Conservation (phyloP, 2,888 invertebrate species). For the Aricia artaxerxes region DNA sequence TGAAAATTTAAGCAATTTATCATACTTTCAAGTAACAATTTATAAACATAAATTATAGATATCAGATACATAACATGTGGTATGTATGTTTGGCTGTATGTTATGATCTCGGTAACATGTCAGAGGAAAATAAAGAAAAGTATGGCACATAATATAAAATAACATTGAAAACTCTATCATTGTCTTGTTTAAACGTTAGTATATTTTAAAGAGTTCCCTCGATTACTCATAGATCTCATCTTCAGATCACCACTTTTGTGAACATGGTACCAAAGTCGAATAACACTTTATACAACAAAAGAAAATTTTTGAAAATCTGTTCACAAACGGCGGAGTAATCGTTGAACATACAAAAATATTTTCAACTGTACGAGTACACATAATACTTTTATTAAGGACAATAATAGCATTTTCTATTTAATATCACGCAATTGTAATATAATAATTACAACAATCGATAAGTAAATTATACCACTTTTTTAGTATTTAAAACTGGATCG, state of each 20-base stretch:
- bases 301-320: too few species aligned
- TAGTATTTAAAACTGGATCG: too few species aligned
- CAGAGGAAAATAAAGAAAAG: conserved; percentile 10
- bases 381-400: too few species aligned
- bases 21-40: neutral
- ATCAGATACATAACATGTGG: conserved; percentile 5
- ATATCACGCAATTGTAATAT: too few species aligned
- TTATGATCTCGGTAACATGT: conserved; percentile 10
- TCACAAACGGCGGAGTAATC: too few species aligned
- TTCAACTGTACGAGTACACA: too few species aligned
- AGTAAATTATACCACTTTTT: too few species aligned
- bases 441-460: too few species aligned
- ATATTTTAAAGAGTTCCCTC: neutral
- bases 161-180: neutral
- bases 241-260: neutral
- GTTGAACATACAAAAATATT: too few species aligned
- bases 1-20: neutral
- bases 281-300: too few species aligned
- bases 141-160: neutral
- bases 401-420: too few species aligned
- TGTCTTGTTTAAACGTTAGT: neutral
- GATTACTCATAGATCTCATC: too few species aligned
- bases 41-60: neutral
- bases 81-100: conserved; percentile 19
- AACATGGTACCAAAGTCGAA: neutral